phyloP scores from a whole-genome alignment of 2,888 invertebrate genomes.

The Tenthredo livida region DNA sequence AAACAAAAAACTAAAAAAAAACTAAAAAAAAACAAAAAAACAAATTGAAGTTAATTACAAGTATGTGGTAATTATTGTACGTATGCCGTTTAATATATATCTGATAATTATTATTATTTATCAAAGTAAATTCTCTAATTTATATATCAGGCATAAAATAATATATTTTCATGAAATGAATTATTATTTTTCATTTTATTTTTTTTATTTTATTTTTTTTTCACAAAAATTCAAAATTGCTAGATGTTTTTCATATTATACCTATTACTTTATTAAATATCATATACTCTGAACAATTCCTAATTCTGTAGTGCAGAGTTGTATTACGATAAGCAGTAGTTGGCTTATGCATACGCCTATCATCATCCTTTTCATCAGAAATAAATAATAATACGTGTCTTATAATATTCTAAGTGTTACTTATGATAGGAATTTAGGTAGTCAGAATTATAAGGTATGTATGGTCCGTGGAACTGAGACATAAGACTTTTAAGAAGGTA shows the following conservation, averaged over 20 bases:
- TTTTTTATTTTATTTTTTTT: background rate
- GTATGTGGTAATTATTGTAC: conserved; percentile 21
- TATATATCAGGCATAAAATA: conserved; percentile 2
- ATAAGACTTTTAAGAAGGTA: conserved; percentile 24
- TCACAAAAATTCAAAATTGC: conserved; percentile 9
- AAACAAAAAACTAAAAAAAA: background rate
- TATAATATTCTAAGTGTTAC: conserved; percentile 56
- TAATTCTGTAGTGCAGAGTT: conserved; percentile 39
- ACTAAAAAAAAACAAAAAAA: background rate
- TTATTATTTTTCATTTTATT: background rate
- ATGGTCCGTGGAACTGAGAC: conserved; percentile 34
- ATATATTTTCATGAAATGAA: conserved; percentile 19
- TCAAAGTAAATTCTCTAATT: background rate
- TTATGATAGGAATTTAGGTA: conserved; percentile 53
- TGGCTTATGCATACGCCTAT: conserved; percentile 42
- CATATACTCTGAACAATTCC: conserved; percentile 50
- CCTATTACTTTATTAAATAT: background rate
- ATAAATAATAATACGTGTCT: conserved; percentile 54
- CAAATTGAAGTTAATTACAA: background rate
- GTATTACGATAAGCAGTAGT: conserved; percentile 27
- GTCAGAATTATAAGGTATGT: conserved; percentile 50
- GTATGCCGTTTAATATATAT: conserved; percentile 20
- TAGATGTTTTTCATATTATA: conserved; percentile 12
- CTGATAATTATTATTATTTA: background rate
- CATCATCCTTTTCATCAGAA: conserved; percentile 53